A percentile compares a stretch with the other conserved stretches of the same genome.
These are phyloP conservation scores for Leptinotarsa haldemani DNA, from an alignment of 2,888 invertebrate species.

Conservation along the genomic window DNA sequence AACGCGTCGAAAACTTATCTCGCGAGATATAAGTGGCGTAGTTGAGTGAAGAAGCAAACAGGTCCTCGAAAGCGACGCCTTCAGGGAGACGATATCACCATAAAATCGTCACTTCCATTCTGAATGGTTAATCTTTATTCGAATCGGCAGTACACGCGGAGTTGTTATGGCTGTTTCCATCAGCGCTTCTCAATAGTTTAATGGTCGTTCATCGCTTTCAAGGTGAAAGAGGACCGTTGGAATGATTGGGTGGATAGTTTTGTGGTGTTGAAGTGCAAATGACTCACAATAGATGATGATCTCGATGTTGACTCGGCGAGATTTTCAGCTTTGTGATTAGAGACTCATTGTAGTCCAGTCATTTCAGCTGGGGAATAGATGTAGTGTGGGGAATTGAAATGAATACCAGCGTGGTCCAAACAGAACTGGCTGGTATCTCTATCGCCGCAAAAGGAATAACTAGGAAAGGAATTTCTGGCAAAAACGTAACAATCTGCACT, in stretches of 20 bases:
- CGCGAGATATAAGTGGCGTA: conserved; percentile 35
- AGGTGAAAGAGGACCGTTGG: background rate
- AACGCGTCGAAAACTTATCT: conserved; percentile 36
- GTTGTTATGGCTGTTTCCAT: conserved; percentile 12
- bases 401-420: too few species aligned
- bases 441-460: too few species aligned
- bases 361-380: too few species aligned
- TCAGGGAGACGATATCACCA: conserved; percentile 32
- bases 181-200: background rate
- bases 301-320: too few species aligned
- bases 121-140: conserved; percentile 27
- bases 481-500: too few species aligned
- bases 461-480: too few species aligned
- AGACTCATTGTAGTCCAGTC: too few species aligned
- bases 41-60: conserved; percentile 38
- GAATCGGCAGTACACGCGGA: conserved; percentile 11
- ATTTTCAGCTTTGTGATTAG: too few species aligned
- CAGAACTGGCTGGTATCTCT: too few species aligned
- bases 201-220: background rate
- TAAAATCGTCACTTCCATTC: conserved; percentile 39
- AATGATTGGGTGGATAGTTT: background rate
- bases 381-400: too few species aligned
- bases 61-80: conserved; percentile 32
- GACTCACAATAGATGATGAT: too few species aligned
- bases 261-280: too few species aligned